Conservation (phyloP, 2,888 invertebrate genomes). For the Coelinius sp. region DNA sequence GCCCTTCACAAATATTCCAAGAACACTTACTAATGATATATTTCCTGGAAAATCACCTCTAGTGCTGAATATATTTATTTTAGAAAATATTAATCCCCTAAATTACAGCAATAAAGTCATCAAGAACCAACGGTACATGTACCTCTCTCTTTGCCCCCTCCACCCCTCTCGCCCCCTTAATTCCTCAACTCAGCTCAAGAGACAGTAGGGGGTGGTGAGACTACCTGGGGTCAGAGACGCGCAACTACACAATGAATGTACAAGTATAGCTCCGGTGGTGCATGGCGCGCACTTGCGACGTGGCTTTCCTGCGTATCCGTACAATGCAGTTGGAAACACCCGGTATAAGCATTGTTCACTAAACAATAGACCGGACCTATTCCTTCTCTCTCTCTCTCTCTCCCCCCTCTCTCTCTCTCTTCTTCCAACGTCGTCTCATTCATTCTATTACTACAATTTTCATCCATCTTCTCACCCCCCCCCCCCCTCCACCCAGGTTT, state of each 20-base stretch:
- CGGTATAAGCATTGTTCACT: conserved; percentile 13
- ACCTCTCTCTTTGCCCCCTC: background rate
- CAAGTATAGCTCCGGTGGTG: background rate
- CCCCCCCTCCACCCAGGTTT: background rate
- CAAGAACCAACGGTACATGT: background rate
- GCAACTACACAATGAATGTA: conserved; percentile 1
- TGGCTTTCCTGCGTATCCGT: conserved; percentile 9
- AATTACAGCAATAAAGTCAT: conserved; percentile 20
- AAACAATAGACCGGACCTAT: conserved; percentile 24
- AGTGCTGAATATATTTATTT: background rate
- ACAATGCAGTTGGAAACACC: conserved; percentile 22
- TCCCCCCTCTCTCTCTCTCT: no score
- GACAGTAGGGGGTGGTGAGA: background rate
- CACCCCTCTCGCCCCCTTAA: background rate
- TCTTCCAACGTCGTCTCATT: background rate
- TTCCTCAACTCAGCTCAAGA: no score
- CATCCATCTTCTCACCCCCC: background rate
- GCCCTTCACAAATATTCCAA: background rate
- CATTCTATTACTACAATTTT: conserved; percentile 17
- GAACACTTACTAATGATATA: background rate
- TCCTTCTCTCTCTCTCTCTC: no score
- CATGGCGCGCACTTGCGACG: conserved; percentile 21
- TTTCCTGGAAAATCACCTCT: background rate
- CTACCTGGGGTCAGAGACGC: conserved; percentile 15
- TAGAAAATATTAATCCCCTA: conserved; percentile 4